Evolutionary conservation across 2,113 vertebrate species (phyloP).

Genomic region (Hiodon tergisus): DNA sequence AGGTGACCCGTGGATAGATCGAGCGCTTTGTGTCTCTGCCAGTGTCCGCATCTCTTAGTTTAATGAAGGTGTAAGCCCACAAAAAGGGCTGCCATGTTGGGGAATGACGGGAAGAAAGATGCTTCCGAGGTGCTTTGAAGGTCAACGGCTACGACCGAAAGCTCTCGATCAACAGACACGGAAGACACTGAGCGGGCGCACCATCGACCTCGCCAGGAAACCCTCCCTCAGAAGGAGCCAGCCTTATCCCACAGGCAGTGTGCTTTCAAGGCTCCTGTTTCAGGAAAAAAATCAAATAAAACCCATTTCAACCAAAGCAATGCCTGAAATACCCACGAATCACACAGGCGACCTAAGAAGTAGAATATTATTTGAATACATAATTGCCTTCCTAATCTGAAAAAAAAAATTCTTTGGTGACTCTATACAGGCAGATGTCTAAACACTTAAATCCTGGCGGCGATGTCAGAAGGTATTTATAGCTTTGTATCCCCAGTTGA

Average conservation of each 20-base stretch:
- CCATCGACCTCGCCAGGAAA: background rate
- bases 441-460: background rate
- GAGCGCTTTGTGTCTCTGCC: background rate
- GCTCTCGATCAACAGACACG: constrained; percentile 31
- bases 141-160: constrained; percentile 35
- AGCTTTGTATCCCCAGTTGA: background rate
- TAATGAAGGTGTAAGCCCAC: background rate
- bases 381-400: background rate
- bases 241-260: background rate
- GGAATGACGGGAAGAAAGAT: background rate
- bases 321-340: background rate
- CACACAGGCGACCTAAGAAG: constrained; percentile 1
- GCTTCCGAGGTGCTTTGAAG: constrained; percentile 24
- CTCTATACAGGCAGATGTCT: background rate
- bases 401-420: background rate
- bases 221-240: too few relatives aligned
- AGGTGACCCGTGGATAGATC: background rate
- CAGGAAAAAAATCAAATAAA: background rate
- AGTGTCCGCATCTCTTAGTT: background rate
- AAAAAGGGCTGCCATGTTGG: constrained; percentile 2
- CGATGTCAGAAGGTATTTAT: background rate
- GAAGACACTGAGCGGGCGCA: background rate
- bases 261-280: background rate
- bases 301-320: background rate
- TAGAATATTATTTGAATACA: constrained; percentile 19